Evolutionary conservation across 2,113 vertebrate species (phyloP), one percentile per base, ranked within the genome.

Genomic region (Cyphomyrus discorhynchus): DNA sequence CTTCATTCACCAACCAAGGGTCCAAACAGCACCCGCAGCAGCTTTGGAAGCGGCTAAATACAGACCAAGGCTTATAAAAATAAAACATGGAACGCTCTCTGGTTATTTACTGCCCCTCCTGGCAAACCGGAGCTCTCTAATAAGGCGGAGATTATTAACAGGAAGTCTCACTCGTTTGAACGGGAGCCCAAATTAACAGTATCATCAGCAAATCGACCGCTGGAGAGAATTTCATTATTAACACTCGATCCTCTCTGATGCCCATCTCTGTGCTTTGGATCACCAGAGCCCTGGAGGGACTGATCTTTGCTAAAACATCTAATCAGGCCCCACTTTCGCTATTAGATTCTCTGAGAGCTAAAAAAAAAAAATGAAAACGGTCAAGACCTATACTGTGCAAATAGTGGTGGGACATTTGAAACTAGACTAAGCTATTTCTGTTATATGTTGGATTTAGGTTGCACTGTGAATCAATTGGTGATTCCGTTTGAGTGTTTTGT

Each of bases 81-180:
- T 31, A 5, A 70, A 70, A 31, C 62, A 13, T 4, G 9, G n/a
- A 31, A 27, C 19, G 17, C 31, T 42, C 35, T 9, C 5, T 35
- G 3, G 35, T 80, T 80, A 80, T 80, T 80, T 80, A 80, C 31
- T 80, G 31, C 11, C 19, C 35, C 74, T 80, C 35, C 31, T 19
- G 35, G 35, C 74, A 42, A 80, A 80, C 35, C 17, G 15, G 82
- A 62, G 88, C 90, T 74, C 45, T 84, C 90, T 95, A 93, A 94
- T 94, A 90, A 94, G 89, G 50, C 70, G 56, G 89, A 92, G 90
- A 87, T 89, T 89, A 92, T 92, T 83, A 8, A 83, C 89, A 91
- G 94, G 92, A 39, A 91, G 88, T 89, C 87, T 74, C 89, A 47
- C 92, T 91, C 90, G 83, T 47, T 91, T 86, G 88, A 84, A 46